Percentiles rank a stretch among this genome's conserved stretches.
Conservation (phyloP, 2,797 vertebrate species). For the Lutra lutra region DNA sequence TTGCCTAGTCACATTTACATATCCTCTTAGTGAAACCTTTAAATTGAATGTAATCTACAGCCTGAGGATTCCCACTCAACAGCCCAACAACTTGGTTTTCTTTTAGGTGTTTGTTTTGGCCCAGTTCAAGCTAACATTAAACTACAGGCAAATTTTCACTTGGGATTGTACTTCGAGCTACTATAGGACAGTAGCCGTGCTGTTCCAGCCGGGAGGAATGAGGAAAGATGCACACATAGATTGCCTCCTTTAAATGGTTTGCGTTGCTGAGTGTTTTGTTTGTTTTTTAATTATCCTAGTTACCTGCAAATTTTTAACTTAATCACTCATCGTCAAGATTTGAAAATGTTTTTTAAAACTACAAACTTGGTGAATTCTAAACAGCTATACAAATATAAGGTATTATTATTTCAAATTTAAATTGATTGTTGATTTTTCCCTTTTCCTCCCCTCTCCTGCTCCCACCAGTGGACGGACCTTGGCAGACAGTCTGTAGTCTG, state of each 20-base stretch:
- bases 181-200: neutral
- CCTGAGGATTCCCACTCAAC: neutral
- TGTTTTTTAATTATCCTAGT: slow-evolving; percentile 35
- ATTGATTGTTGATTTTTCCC: slow-evolving; percentile 11
- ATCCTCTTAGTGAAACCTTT: slow-evolving; percentile 42
- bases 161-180: neutral
- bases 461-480: neutral
- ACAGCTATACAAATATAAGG: slow-evolving; percentile 63
- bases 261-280: slow-evolving; percentile 37
- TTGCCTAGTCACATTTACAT: neutral
- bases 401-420: slow-evolving; percentile 58
- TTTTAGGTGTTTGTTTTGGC: slow-evolving; percentile 47
- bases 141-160: slow-evolving; percentile 43
- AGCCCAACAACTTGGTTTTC: slow-evolving; percentile 9
- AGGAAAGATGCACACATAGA: neutral
- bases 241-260: slow-evolving; percentile 25
- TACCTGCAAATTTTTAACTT: slow-evolving; percentile 64
- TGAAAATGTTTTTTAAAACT: slow-evolving; percentile 66
- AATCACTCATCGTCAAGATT: slow-evolving; percentile 52
- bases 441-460: neutral
- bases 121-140: slow-evolving; percentile 55
- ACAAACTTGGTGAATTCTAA: slow-evolving; percentile 49
- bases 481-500: neutral
- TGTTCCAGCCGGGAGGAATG: neutral
- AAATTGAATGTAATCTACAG: neutral